phyloP scores from a whole-genome alignment of 2,113 vertebrate species.

The Limnothrissa miodon region DNA sequence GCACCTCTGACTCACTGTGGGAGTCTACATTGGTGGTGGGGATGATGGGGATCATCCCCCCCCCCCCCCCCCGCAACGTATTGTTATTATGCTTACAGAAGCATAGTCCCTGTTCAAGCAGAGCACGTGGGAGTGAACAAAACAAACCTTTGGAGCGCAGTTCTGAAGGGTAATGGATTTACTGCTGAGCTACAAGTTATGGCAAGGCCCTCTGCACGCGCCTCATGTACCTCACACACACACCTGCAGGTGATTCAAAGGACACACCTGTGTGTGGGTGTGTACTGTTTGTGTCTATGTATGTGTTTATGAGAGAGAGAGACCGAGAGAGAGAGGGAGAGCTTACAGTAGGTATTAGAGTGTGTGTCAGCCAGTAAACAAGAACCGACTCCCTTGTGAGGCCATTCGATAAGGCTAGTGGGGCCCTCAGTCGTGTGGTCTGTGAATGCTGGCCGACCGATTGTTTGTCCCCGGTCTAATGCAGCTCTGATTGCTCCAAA shows the following conservation, averaged over 20 bases:
- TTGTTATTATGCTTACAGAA: background rate
- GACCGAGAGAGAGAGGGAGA: constrained; percentile 40
- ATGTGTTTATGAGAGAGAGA: constrained; percentile 25
- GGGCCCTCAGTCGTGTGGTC: background rate
- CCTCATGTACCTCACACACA: background rate
- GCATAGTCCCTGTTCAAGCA: background rate
- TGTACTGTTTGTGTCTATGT: background rate
- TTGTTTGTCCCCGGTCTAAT: constrained; percentile 14
- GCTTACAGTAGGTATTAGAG: constrained; percentile 41
- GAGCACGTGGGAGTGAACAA: constrained; percentile 2
- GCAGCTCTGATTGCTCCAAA: constrained; percentile 18
- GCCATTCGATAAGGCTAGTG: background rate
- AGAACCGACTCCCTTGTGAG: constrained; percentile 46
- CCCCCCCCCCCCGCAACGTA: background rate
- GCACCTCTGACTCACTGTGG: background rate
- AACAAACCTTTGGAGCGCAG: constrained; percentile 5
- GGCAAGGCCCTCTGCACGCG: background rate
- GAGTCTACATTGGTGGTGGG: background rate
- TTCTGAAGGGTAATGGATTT: background rate
- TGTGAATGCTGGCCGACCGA: background rate
- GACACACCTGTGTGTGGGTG: constrained; percentile 15
- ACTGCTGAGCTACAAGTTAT: constrained; percentile 19
- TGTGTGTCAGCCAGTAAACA: constrained; percentile 33
- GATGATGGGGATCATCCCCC: background rate
- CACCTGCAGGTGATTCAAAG: constrained; percentile 24